Evolutionary conservation across 2,888 invertebrate species (phyloP).

Genomic region (Cantharis lateralis): DNA sequence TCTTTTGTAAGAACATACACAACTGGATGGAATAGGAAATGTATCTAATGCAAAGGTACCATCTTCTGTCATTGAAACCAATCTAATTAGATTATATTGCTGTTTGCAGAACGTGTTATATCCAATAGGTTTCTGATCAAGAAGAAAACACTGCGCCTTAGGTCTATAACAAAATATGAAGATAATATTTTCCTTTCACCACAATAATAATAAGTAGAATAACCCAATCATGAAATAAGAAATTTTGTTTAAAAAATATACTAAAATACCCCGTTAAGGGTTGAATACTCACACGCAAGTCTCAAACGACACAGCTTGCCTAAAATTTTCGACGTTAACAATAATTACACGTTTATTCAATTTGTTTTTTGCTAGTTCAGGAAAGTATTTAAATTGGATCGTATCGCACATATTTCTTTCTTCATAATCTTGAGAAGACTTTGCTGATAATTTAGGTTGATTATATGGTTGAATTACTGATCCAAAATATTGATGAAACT

Average conservation of each 20-base stretch:
- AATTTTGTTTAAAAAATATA: too few species aligned
- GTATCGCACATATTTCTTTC: constrained; percentile 23
- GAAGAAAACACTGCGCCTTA: constrained; percentile 19
- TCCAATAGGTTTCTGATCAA: constrained; percentile 26
- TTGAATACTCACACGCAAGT: constrained; percentile 20
- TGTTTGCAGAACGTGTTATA: constrained; percentile 36
- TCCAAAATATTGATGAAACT: constrained; percentile 21
- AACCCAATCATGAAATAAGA: too few species aligned
- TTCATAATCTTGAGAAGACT: constrained; percentile 2
- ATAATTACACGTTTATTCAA: constrained; percentile 8
- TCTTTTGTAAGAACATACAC: constrained; percentile 32
- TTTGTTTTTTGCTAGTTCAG: constrained; percentile 15
- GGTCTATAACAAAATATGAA: constrained; percentile 1
- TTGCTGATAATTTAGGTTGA: constrained; percentile 5
- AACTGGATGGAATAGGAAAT: constrained; percentile 35
- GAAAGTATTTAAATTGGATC: constrained; percentile 10
- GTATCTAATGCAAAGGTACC: constrained; percentile 29
- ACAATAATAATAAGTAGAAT: too few species aligned
- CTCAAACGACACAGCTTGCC: constrained; percentile 22
- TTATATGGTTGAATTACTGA: constrained; percentile 18
- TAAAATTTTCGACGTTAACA: constrained; percentile 22
- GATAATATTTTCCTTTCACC: neutral
- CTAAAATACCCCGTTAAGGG: too few species aligned
- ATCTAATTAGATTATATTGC: constrained; percentile 29
- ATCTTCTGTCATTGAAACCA: constrained; percentile 32